Evolutionary conservation across 2,888 invertebrate genomes (phyloP).

Genomic region (Chloromyia formosa): DNA sequence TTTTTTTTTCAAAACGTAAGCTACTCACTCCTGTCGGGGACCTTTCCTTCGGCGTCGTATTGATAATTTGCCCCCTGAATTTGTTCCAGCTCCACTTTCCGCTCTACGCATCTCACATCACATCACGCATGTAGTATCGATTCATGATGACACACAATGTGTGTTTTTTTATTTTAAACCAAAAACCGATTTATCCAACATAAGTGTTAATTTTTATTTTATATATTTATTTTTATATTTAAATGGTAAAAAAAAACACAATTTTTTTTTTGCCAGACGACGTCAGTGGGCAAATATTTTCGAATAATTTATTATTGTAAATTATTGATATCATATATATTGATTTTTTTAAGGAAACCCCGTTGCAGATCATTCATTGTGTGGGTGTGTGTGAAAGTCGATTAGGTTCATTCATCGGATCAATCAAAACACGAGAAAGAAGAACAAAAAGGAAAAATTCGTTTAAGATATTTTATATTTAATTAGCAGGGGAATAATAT

Average conservation of each 20-base stretch:
- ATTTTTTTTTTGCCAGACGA: constrained; percentile 19
- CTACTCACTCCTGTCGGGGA: constrained; percentile 54
- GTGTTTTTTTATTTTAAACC: constrained; percentile 3
- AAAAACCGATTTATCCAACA: constrained; percentile 14
- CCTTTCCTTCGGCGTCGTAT: constrained; percentile 53
- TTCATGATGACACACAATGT: constrained; percentile 22
- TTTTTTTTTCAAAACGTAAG: constrained; percentile 34
- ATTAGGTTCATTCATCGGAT: constrained; percentile 20
- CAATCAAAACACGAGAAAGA: constrained; percentile 40
- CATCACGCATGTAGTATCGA: constrained; percentile 14
- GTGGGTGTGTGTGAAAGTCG: constrained; percentile 22
- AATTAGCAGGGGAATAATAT: background rate
- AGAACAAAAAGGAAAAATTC: constrained; percentile 31
- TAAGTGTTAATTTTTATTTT: background rate
- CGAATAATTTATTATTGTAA: no score
- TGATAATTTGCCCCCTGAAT: constrained; percentile 53
- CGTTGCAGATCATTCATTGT: constrained; percentile 23
- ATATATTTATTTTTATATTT: background rate
- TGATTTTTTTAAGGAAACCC: constrained; percentile 8
- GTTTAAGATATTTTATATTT: constrained; percentile 23
- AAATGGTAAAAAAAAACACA: no score
- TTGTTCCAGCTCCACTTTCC: constrained; percentile 52
- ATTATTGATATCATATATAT: constrained; percentile 22
- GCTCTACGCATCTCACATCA: constrained; percentile 48
- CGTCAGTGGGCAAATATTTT: constrained; percentile 21